Percentiles rank a stretch among this genome's conserved stretches.
phyloP scores from a whole-genome alignment of 2,113 vertebrate species.

The Oryzias javanicus region DNA sequence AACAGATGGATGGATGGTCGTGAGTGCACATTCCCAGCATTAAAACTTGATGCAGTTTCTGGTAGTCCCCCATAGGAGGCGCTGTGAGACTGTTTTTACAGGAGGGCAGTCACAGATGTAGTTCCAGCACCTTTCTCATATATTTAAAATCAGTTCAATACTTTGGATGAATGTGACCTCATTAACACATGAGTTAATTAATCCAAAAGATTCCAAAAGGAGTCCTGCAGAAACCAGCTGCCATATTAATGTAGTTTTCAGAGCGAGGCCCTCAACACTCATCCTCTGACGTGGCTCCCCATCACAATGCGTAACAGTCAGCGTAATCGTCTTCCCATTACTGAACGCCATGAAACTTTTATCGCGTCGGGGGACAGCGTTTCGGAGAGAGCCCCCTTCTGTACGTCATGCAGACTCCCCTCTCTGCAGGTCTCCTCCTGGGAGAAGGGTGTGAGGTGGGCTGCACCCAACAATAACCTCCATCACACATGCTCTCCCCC shows the following conservation, averaged over 20 bases:
- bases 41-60: slow-evolving; percentile 12
- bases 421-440: slow-evolving; percentile 33
- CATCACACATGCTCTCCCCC: slow-evolving; percentile 37
- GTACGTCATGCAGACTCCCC: slow-evolving; percentile 53
- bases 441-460: slow-evolving; percentile 64
- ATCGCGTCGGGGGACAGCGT: slow-evolving; percentile 50
- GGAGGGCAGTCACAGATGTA: not conserved
- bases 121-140: not conserved
- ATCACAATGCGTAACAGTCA: slow-evolving; percentile 42
- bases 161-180: slow-evolving; percentile 5
- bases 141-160: not conserved
- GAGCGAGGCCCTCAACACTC: slow-evolving; percentile 36
- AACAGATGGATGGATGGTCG: too few species aligned
- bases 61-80: slow-evolving; percentile 55
- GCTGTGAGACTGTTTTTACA: slow-evolving; percentile 42
- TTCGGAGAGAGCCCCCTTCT: slow-evolving; percentile 28
- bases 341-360: slow-evolving; percentile 40
- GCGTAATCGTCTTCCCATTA: slow-evolving; percentile 41
- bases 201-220: too few species aligned
- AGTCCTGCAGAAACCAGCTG: too few species aligned
- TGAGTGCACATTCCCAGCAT: not conserved
- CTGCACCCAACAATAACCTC: slow-evolving; percentile 48
- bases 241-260: not conserved
- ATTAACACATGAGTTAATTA: not conserved
- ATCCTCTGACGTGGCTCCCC: slow-evolving; percentile 44